A percentile compares a stretch with the other conserved stretches of the same genome.
Evolutionary conservation across 2,888 invertebrate species (phyloP).

Genomic region (Zaprionus obscuricornis): DNA sequence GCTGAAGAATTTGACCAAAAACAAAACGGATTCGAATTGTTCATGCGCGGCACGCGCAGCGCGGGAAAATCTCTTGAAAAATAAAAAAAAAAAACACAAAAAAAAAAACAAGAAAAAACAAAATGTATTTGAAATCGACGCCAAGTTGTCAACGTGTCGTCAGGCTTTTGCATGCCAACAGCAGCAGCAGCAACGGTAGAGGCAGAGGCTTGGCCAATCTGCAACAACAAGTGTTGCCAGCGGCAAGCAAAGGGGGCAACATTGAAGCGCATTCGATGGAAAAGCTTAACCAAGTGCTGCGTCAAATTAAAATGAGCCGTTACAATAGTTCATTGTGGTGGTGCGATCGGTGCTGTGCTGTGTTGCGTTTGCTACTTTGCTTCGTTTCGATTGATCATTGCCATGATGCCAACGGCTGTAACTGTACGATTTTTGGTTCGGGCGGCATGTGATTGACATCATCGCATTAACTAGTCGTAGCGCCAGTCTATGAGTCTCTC

Average conservation of each 20-base stretch:
- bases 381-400: background rate
- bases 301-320: slow-evolving; percentile 59
- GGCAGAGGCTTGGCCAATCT: no score
- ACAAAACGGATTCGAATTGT: slow-evolving; percentile 21
- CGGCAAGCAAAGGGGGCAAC: background rate
- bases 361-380: background rate
- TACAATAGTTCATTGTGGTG: slow-evolving; percentile 39
- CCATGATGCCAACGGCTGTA: slow-evolving; percentile 13
- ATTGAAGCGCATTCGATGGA: background rate
- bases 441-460: slow-evolving; percentile 11
- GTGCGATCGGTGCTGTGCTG: slow-evolving; percentile 1
- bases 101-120: slow-evolving; percentile 44
- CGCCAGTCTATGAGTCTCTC: background rate
- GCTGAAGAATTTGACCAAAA: slow-evolving; percentile 23
- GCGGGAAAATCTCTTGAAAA: slow-evolving; percentile 2
- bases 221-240: no score
- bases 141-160: slow-evolving; percentile 60
- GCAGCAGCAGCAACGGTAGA: background rate
- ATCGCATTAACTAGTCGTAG: no score
- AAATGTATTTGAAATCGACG: slow-evolving; percentile 63
- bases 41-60: slow-evolving; percentile 52
- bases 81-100: background rate
- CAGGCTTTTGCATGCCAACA: slow-evolving; percentile 25
- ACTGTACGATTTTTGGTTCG: slow-evolving; percentile 11
- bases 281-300: slow-evolving; percentile 31